A percentile compares a stretch with the other conserved stretches of the same genome.
Evolutionary conservation across 2,888 invertebrate species (phyloP).

Genomic region (Lithosia quadra): DNA sequence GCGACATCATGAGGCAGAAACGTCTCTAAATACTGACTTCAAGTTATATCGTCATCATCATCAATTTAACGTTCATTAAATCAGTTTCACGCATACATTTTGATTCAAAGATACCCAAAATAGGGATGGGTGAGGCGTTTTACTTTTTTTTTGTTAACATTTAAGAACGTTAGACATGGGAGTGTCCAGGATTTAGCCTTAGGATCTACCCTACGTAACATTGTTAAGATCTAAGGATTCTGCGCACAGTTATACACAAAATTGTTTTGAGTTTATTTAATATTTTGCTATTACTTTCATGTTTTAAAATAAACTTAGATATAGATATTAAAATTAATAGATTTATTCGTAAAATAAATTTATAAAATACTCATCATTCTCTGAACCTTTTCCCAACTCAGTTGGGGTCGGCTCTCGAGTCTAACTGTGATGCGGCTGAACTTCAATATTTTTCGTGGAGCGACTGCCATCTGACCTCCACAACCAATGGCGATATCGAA

Average conservation of each 20-base stretch:
- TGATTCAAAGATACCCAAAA: conserved; percentile 9
- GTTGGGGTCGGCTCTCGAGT: too few species aligned
- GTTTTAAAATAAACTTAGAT: background rate
- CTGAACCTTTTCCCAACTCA: too few species aligned
- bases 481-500: too few species aligned
- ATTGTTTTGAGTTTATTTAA: conserved; percentile 19
- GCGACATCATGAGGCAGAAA: too few species aligned
- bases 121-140: conserved; percentile 14
- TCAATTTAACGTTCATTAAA: background rate
- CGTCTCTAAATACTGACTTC: too few species aligned
- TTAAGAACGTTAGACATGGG: conserved; percentile 56
- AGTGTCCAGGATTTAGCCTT: conserved; percentile 66
- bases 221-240: conserved; percentile 57
- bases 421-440: too few species aligned
- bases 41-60: too few species aligned
- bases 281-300: background rate
- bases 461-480: too few species aligned
- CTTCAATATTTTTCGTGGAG: too few species aligned
- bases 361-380: too few species aligned
- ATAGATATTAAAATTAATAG: too few species aligned
- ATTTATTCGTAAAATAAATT: too few species aligned
- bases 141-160: conserved; percentile 20
- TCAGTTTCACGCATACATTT: conserved; percentile 3
- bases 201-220: conserved; percentile 63
- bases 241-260: conserved; percentile 29